Evolutionary conservation across 2,888 invertebrate genomes (phyloP), one percentile per base, ranked within the genome.

Genomic region (Netelia virgata): DNA sequence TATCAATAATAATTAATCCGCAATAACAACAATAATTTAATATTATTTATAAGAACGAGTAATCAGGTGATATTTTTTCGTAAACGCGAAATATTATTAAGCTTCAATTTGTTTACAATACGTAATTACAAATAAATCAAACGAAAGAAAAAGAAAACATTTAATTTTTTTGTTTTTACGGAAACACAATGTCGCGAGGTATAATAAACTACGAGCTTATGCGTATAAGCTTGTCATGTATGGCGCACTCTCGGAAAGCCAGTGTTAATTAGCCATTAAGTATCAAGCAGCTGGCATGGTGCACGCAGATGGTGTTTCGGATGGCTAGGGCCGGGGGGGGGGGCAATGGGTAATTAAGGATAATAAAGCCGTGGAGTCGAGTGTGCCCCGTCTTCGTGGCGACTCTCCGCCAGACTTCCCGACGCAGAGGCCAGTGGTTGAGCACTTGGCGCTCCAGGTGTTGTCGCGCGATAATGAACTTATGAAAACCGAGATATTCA

Each of bases 211-310:
- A 70, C 18, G 14, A 70, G 70, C 28, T 41, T 47, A 63, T 50
- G 47, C 23, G 11, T 23, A 41, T 55, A 64, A 59, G 53, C 10
- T 76, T 66, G 63, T 64, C 64, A 59, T 36, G 59, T 61, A 57
- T 70, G 18, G 36, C n/a, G 76, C 18, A n/a, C 57, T 28, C 14
- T 47, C 36, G 59, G 66, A 57, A 23, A 66, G 85, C 59, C 86
- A 82, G 87, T 70, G 84, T 91, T 91, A 91, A 92, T 92, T 90
- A 91, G 90, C 88, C 89, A 89, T 91, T 91, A 91, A 90, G 90
- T 91, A 90, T 90, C 86, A 89, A 90, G 89, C 89, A 90, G 87
- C 89, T 87, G 88, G 88, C 88, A 87, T 86, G 84, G 77, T 70
- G 86, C 81, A 85, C 88, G 85, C 88, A 89, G 88, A 89, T 89